Evolutionary conservation across 1,140 invertebrate species (phyloP), one percentile per base, ranked within the genome.

Genomic region (Trialeurodes vaporariorum): DNA sequence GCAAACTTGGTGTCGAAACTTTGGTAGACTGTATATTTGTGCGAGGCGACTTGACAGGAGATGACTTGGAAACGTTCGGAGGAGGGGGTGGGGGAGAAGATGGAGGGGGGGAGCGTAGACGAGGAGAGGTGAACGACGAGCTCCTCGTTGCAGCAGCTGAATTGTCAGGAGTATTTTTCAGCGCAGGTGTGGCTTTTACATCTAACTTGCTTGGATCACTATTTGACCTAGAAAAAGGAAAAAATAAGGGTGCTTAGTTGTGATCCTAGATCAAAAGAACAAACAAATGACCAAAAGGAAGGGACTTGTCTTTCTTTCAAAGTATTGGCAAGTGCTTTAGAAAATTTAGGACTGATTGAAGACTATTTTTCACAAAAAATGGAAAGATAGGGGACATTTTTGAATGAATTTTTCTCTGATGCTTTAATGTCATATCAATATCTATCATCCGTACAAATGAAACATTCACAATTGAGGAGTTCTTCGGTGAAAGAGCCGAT

Each of bases 71-170:
- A n/a, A 27, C 25, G 22, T 27, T 65, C 12, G 70, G 70, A 22
- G 69, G 78, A 17, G 81, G 81, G 22, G 81, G 79, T 2, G 80
- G 80, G 40, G 82, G 76, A 22, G 82, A 80, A 17, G 81, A 81
- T 27, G 78, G 74, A 23, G 83, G 78, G n/a, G 82, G 81, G 61
- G 82, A 81, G 12, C 76, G 71, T 64, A 79, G 66, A 34, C 68
- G 66, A 24, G 70, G 70, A 40, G 73, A 74, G 68, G 73, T 79
- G 72, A 81, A 80, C n/a, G 80, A 72, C 67, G 75, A 71, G 71
- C 77, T 73, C 73, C 82, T 68, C 70, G 78, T 73, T 64, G 76
- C 73, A 69, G 77, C 71, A 22, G 75, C 73, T 17, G 75, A 73
- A 25, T 76, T 76, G 63, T 26, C 67, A 13, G 34, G 26, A 25